Conservation (phyloP, 2,113 vertebrate genomes). For the Hyaena hyaena region DNA sequence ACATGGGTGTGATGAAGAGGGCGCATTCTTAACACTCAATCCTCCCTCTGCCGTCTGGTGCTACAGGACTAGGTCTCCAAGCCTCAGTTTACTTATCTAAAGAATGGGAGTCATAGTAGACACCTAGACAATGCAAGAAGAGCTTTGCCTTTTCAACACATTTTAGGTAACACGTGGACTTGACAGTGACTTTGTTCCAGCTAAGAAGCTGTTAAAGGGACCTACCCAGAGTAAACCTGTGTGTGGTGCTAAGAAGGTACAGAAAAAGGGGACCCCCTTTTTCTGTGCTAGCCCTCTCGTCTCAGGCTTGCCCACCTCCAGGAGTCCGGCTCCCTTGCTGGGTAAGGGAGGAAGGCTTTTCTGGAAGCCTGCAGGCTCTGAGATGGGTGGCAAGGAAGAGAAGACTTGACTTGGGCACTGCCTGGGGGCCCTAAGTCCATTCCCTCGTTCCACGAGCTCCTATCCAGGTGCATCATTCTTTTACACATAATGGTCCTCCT, state of each 20-base stretch:
- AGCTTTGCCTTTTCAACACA: not conserved
- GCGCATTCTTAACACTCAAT: fast-evolving
- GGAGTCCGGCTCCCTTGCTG: not conserved
- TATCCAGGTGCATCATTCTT: not conserved
- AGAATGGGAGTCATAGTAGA: not conserved
- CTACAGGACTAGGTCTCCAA: not conserved
- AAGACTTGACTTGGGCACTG: not conserved
- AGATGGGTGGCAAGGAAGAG: not conserved
- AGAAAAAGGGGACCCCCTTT: fast-evolving
- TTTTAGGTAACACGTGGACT: not conserved
- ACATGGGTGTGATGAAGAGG: not conserved
- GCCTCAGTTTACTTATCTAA: not conserved
- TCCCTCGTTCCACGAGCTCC: not conserved
- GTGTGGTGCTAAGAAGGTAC: not conserved
- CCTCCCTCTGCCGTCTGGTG: not conserved
- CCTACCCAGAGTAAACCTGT: not conserved
- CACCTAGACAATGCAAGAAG: not conserved
- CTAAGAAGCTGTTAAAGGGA: not conserved
- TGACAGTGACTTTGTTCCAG: not conserved
- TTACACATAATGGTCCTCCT: not conserved
- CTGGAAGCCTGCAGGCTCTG: not conserved
- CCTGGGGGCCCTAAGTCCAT: not conserved
- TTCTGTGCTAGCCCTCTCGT: not conserved
- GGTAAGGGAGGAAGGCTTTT: not conserved
- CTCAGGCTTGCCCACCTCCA: not conserved